Evolutionary conservation across 2,113 vertebrate genomes (phyloP).

Genomic region (Alethe castanea): DNA sequence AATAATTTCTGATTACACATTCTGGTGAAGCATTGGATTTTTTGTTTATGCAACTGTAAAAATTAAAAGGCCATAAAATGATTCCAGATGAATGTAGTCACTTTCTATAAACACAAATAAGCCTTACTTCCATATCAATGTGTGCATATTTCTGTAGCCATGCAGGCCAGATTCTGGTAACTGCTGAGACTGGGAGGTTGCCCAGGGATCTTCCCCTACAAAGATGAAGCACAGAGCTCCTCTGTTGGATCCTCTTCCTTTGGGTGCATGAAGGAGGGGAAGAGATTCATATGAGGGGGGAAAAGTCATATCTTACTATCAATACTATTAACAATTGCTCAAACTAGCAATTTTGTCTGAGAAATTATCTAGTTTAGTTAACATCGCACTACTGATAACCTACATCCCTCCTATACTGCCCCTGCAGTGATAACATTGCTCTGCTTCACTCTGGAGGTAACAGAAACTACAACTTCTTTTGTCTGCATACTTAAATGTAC

Average conservation of each 20-base stretch:
- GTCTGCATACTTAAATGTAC: background rate
- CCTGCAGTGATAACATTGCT: background rate
- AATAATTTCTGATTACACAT: conserved; percentile 10
- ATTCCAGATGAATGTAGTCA: background rate
- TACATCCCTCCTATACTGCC: background rate
- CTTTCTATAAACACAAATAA: background rate
- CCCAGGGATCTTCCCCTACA: background rate
- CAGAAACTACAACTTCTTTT: background rate
- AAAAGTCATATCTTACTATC: background rate
- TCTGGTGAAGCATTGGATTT: background rate
- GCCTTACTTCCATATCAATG: background rate
- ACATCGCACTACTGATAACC: background rate
- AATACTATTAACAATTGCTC: background rate
- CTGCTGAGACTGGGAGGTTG: background rate
- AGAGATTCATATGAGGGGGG: background rate
- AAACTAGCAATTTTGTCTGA: background rate
- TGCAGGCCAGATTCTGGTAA: background rate
- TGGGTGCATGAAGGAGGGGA: background rate
- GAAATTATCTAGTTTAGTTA: background rate
- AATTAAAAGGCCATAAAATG: background rate
- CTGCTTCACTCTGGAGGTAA: background rate
- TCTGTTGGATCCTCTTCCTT: background rate
- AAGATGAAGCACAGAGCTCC: background rate
- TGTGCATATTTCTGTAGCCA: background rate
- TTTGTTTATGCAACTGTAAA: background rate